Conservation (phyloP, 2,888 invertebrate species). For the Zygaena filipendulae region DNA sequence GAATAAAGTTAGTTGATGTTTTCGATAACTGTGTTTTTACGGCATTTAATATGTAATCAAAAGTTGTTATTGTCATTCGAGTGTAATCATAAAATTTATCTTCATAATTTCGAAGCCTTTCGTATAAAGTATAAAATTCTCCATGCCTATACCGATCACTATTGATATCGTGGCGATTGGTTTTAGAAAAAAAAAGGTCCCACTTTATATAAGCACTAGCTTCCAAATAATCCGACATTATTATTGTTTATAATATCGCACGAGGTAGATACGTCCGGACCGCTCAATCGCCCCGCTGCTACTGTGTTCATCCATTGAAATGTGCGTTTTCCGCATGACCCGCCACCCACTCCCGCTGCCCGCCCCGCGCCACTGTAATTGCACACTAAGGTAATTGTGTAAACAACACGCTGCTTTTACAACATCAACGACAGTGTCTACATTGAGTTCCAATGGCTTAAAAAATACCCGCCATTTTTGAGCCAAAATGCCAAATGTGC, state of each 20-base stretch:
- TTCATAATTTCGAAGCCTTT: no score
- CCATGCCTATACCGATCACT: no score
- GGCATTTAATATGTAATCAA: no score
- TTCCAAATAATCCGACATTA: constrained; percentile 9
- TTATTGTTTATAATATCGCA: constrained; percentile 5
- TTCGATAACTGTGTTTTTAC: no score
- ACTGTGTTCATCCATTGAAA: constrained; percentile 8
- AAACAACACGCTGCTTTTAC: constrained; percentile 9
- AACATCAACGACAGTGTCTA: constrained; percentile 11
- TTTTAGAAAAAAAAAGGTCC: no score
- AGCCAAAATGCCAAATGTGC: constrained; percentile 11
- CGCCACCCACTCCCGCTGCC: constrained; percentile 6
- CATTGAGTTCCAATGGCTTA: constrained; percentile 7
- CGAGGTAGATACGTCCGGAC: constrained; percentile 4
- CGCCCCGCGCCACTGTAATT: constrained; percentile 3
- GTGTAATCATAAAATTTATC: no score
- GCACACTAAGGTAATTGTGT: constrained; percentile 7
- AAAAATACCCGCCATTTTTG: constrained; percentile 12
- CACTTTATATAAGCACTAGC: no score
- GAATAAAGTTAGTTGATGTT: no score
- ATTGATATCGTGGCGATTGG: no score
- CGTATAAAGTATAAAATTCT: no score
- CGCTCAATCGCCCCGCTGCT: constrained; percentile 6
- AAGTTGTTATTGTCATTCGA: no score
- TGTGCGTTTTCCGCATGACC: constrained; percentile 6